Percentiles rank a stretch among this genome's conserved stretches.
Conservation (phyloP, 2,888 invertebrate genomes). For the Spialia ferax region DNA sequence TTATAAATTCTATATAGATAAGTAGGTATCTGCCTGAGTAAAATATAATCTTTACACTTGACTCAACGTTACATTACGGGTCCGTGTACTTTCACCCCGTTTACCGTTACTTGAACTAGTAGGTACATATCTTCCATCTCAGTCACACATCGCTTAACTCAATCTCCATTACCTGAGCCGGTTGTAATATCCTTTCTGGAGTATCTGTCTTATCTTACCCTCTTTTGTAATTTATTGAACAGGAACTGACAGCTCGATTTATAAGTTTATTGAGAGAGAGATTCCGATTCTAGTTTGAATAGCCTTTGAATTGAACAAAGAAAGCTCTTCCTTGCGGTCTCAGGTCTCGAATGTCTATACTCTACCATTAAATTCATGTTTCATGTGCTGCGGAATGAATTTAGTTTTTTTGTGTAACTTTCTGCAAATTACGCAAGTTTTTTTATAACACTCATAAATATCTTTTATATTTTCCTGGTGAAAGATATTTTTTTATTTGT, state of each 20-base stretch:
- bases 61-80: constrained; percentile 36
- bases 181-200: constrained; percentile 56
- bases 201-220: constrained; percentile 60
- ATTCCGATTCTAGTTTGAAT: constrained; percentile 54
- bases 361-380: neutral
- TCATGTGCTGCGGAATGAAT: constrained; percentile 10
- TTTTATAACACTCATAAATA: neutral
- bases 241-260: constrained; percentile 59
- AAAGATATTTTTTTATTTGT: neutral
- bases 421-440: neutral
- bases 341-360: constrained; percentile 21
- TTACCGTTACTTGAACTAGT: constrained; percentile 72
- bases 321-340: constrained; percentile 42
- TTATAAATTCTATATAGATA: constrained; percentile 28
- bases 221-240: constrained; percentile 65
- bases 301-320: constrained; percentile 58
- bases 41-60: constrained; percentile 37
- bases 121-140: constrained; percentile 55
- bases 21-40: too few relatives aligned
- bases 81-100: constrained; percentile 77
- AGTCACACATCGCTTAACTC: constrained; percentile 54
- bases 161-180: constrained; percentile 63
- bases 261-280: constrained; percentile 61
- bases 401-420: neutral
- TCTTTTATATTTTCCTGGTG: neutral